Evolutionary conservation across 2,113 vertebrate species (phyloP).

Genomic region (Prunella fulvescens): DNA sequence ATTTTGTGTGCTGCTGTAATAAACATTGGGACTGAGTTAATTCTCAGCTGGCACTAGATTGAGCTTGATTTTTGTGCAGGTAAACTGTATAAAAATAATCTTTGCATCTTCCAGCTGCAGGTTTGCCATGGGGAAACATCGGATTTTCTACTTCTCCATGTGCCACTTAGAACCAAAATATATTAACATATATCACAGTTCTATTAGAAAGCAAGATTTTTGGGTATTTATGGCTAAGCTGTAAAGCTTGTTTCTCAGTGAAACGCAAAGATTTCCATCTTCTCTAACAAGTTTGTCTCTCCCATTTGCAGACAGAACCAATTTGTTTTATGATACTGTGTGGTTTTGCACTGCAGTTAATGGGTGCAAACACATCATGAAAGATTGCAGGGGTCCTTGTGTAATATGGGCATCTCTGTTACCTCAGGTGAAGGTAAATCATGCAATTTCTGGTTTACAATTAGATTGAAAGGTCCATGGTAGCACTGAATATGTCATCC

Average conservation of each 20-base stretch:
- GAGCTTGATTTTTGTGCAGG: background rate
- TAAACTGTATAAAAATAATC: background rate
- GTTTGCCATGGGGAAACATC: background rate
- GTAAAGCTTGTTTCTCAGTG: constrained; percentile 31
- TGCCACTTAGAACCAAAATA: constrained; percentile 22
- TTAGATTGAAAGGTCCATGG: background rate
- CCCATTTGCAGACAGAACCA: constrained; percentile 23
- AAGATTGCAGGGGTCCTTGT: background rate
- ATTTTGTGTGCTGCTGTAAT: background rate
- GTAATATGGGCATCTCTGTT: background rate
- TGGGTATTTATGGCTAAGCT: constrained; percentile 36
- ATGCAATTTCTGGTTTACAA: background rate
- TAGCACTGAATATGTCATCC: background rate
- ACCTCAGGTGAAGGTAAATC: background rate
- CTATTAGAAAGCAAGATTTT: constrained; percentile 53
- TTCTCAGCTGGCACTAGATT: background rate
- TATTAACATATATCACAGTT: constrained; percentile 41
- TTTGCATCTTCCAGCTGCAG: background rate
- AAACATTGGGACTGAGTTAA: background rate
- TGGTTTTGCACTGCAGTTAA: background rate
- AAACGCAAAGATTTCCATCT: constrained; percentile 27
- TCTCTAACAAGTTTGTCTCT: constrained; percentile 11
- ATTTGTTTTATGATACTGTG: background rate
- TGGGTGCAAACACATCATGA: background rate
- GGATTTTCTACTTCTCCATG: background rate